Evolutionary conservation across 2,113 vertebrate genomes (phyloP).

Genomic region (Leiothrix lutea): DNA sequence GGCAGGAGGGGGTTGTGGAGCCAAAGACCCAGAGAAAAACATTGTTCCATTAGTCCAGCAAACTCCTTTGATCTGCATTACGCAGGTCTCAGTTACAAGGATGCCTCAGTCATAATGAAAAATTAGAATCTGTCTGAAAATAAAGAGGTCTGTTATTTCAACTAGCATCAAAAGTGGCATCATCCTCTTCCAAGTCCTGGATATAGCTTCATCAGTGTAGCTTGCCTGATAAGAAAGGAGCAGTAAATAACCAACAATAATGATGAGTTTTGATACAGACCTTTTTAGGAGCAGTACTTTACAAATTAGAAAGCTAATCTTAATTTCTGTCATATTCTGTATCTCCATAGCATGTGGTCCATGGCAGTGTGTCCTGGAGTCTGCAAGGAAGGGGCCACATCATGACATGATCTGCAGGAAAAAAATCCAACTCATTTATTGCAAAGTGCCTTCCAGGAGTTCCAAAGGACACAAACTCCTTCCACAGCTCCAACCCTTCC

Average conservation of each 20-base stretch:
- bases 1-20: rapidly evolving
- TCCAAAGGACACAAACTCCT: background rate
- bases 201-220: background rate
- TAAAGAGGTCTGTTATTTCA: background rate
- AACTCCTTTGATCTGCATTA: background rate
- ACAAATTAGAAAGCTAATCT: background rate
- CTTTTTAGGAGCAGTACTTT: background rate
- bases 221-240: background rate
- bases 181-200: background rate
- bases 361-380: background rate
- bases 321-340: background rate
- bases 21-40: background rate
- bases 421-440: background rate
- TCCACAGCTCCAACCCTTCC: background rate
- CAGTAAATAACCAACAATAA: background rate
- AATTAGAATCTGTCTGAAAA: background rate
- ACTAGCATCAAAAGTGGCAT: background rate
- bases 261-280: background rate
- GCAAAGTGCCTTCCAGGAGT: background rate
- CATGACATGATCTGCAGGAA: background rate
- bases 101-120: background rate
- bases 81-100: background rate
- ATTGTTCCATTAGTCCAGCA: background rate
- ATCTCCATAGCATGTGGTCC: background rate
- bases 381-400: background rate